phyloP scores from a whole-genome alignment of 2,888 invertebrate genomes.

The Nephrocerus scutellatus region DNA sequence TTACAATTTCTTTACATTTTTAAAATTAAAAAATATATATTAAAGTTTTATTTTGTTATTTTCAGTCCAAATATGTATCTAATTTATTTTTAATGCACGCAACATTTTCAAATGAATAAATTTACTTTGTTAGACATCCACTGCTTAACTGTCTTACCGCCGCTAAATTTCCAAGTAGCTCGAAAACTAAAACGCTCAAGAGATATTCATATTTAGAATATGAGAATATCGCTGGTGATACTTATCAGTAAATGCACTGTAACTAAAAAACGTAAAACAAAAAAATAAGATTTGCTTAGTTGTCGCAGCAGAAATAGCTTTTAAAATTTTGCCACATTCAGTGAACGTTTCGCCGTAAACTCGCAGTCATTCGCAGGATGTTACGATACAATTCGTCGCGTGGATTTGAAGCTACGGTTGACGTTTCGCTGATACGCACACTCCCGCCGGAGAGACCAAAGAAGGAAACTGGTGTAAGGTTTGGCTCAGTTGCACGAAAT shows the following conservation, averaged over 20 bases:
- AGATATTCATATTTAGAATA: background rate
- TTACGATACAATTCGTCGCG: constrained; percentile 31
- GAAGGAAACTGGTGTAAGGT: constrained; percentile 60
- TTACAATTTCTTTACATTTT: background rate
- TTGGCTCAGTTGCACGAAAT: constrained; percentile 58
- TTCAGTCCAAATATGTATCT: too few species aligned
- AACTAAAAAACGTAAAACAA: too few species aligned
- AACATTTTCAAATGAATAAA: too few species aligned
- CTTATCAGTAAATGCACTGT: background rate
- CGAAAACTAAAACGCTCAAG: too few species aligned
- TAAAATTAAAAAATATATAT: background rate
- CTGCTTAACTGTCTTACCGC: too few species aligned
- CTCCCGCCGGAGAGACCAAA: constrained; percentile 63
- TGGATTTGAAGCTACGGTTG: constrained; percentile 25
- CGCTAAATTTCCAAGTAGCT: too few species aligned
- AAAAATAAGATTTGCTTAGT: too few species aligned
- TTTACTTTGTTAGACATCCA: too few species aligned
- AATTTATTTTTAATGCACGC: too few species aligned
- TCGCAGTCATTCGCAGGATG: constrained; percentile 33
- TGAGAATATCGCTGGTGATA: background rate
- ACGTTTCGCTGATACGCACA: constrained; percentile 43
- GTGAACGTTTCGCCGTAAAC: constrained; percentile 29
- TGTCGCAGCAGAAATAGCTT: too few species aligned
- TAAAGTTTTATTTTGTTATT: background rate
- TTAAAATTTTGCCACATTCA: constrained; percentile 36